Evolutionary conservation across 2,888 invertebrate species (phyloP).

Genomic region (Theretra japonica): DNA sequence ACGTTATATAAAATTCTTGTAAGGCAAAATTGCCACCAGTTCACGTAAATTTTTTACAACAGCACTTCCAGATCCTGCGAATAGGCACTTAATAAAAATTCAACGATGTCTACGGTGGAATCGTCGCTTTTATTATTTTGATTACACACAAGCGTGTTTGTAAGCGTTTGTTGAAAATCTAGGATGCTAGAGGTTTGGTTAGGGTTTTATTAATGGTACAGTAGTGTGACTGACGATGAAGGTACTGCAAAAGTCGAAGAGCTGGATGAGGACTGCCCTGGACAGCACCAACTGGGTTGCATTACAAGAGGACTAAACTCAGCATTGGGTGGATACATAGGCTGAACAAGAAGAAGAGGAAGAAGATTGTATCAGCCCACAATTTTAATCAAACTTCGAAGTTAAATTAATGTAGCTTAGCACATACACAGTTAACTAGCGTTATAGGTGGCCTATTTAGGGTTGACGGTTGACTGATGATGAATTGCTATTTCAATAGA

Average conservation of each 20-base stretch:
- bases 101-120: slow-evolving; percentile 54
- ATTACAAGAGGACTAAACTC: no score
- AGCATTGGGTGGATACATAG: no score
- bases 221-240: neutral
- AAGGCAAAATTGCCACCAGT: slow-evolving; percentile 62
- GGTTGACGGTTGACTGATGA: no score
- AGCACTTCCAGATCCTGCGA: slow-evolving; percentile 53
- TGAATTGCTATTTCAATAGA: no score
- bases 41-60: slow-evolving; percentile 65
- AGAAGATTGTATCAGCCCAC: no score
- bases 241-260: neutral
- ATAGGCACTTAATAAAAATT: slow-evolving; percentile 67
- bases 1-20: slow-evolving; percentile 64
- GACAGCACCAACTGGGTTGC: no score
- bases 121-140: slow-evolving; percentile 53
- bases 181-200: neutral
- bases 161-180: slow-evolving; percentile 15
- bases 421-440: no score
- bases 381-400: no score
- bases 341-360: no score
- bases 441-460: no score
- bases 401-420: no score
- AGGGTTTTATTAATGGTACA: neutral
- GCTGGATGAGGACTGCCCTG: no score
- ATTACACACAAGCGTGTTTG: slow-evolving; percentile 41